Percentiles rank a stretch among this genome's conserved stretches.
These are phyloP conservation scores for Dolichallabes microphthalmus DNA, from an alignment of 2,113 vertebrate genomes.

Conservation along the genomic window DNA sequence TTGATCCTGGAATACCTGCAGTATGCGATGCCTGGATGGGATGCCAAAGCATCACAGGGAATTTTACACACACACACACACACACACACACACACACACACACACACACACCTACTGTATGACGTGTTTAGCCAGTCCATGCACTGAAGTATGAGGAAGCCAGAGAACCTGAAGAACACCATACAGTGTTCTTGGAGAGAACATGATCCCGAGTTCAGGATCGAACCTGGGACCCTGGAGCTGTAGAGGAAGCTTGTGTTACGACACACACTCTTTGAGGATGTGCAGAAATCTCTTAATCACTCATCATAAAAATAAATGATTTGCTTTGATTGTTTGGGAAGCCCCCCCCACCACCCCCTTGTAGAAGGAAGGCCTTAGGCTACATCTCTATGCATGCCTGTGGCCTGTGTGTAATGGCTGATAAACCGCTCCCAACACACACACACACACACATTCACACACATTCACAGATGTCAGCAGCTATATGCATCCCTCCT, in stretches of 20 bases:
- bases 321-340: background rate
- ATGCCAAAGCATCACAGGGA: background rate
- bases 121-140: background rate
- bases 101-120: background rate
- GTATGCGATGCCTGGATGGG: background rate
- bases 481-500: conserved; percentile 10
- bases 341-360: background rate
- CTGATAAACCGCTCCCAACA: background rate
- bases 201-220: background rate
- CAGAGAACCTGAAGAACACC: background rate
- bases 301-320: conserved; percentile 1
- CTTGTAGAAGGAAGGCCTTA: conserved; percentile 4
- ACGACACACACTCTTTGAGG: background rate
- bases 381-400: background rate
- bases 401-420: conserved; percentile 27
- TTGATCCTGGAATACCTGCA: background rate
- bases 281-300: background rate
- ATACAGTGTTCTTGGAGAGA: background rate
- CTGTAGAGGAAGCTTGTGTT: background rate
- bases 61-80: background rate
- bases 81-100: background rate
- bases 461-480: conserved; percentile 45
- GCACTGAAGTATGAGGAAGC: background rate
- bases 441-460: conserved; percentile 7
- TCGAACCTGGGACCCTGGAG: background rate